Conservation (phyloP, 2,113 vertebrate species). For the Festucalex cinctus region DNA sequence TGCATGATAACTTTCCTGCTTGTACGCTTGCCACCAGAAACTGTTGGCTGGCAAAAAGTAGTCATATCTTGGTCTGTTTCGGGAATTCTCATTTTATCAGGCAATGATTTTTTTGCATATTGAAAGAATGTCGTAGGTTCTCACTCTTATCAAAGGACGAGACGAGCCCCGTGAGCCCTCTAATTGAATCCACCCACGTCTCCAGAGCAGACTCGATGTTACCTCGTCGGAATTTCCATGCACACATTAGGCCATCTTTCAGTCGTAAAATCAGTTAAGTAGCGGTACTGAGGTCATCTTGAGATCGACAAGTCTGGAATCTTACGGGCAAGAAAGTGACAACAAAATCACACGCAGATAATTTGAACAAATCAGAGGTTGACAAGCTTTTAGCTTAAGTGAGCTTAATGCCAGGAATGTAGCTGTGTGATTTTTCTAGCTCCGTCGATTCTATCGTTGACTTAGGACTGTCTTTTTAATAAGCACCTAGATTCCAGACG, state of each 20-base stretch:
- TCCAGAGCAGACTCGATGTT: constrained; percentile 19
- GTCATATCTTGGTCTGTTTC: constrained; percentile 10
- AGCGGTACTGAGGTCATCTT: constrained; percentile 31
- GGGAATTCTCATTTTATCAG: constrained; percentile 26
- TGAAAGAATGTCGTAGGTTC: constrained; percentile 37
- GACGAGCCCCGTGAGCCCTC: constrained; percentile 28
- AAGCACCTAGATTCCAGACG: no score
- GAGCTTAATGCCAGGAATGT: neutral
- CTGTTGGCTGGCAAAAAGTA: constrained; percentile 5
- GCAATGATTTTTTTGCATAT: constrained; percentile 31
- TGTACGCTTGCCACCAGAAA: no score
- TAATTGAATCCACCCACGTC: constrained; percentile 25
- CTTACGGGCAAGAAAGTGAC: neutral
- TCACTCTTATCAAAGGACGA: constrained; percentile 27
- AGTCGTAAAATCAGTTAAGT: constrained; percentile 31
- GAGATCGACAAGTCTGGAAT: constrained; percentile 15
- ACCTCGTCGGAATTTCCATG: constrained; percentile 36
- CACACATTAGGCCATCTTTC: constrained; percentile 31
- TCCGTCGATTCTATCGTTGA: no score
- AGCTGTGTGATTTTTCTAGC: no score
- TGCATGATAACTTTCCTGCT: constrained; percentile 9
- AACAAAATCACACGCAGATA: neutral
- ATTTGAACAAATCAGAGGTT: neutral
- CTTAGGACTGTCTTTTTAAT: no score
- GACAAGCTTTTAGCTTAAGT: neutral